Evolutionary conservation across 2,113 vertebrate species (phyloP), one percentile per base, ranked within the genome.

Genomic region (Lampris incognitus): DNA sequence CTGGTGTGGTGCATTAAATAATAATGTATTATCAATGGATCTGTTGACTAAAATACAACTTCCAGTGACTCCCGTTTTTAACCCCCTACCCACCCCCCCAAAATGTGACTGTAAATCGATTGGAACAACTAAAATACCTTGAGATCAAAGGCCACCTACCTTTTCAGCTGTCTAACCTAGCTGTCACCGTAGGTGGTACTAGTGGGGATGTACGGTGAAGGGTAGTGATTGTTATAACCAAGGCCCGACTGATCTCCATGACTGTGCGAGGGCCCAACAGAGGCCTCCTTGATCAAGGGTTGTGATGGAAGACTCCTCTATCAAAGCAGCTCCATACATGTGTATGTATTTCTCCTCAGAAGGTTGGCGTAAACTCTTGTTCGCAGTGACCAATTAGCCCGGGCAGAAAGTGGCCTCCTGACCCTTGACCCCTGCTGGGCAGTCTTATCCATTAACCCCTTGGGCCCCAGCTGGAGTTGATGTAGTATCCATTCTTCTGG

Each of bases 351-450:
- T 87, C 88, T 88, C 82, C 65, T 4, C 40, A 71, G 77, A 87
- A 90, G 72, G 63, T 78, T 68, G 78, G 76, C 65, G 83, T 86
- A 90, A 92, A 88, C 88, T 87, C 85, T 79, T 24, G 79, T 95
- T 95, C 93, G 93, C 94, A 94, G 94, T 93, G 92, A 93, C 94
- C 96, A 97, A 96, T 98, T 97, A 97, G 95, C 93, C 94, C 74
- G 82, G 94, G 92, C 85, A 78, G 82, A 88, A 94, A 82, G 92
- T 90, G 92, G 94, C 95, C 96, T 95, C 87, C 13, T 95, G 97
- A 98, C 97, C 97, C 94, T 95, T 95, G 94, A 95, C 90, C 94
- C 97, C 97, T 84, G 95, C 97, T 95, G 97, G 93, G 97, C 90
- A 90, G 89, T 90, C 94, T 92, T 92, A 96, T 95, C 95, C 94